Conservation (phyloP, 2,797 vertebrate genomes). For the Anomalospiza imberbis region DNA sequence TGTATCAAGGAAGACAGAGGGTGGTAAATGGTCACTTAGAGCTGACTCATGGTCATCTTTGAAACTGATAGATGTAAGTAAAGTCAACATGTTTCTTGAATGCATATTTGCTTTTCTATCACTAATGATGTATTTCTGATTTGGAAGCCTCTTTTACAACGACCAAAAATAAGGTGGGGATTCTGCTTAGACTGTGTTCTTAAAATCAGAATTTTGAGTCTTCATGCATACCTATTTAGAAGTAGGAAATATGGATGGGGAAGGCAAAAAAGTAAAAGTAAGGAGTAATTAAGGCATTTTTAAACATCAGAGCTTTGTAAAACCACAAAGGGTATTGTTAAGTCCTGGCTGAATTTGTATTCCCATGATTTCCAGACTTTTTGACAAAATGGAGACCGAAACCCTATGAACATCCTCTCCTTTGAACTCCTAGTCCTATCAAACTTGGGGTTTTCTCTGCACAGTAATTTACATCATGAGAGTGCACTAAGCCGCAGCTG, state of each 20-base stretch:
- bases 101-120: neutral
- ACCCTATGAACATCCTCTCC: neutral
- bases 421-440: neutral
- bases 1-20: neutral
- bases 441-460: neutral
- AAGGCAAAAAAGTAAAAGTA: neutral
- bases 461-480: neutral
- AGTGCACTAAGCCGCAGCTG: neutral
- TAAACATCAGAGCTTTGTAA: neutral
- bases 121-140: neutral
- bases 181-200: neutral
- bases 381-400: neutral
- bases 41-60: neutral
- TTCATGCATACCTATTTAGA: neutral
- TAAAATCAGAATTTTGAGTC: neutral
- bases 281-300: neutral
- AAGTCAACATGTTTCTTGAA: neutral
- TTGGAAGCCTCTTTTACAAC: neutral
- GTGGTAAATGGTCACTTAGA: neutral
- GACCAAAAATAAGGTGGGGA: neutral
- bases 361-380: neutral
- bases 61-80: neutral
- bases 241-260: neutral
- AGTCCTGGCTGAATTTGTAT: neutral
- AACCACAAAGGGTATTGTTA: neutral